These are phyloP conservation scores for Ammospiza caudacuta DNA, from an alignment of 2,113 vertebrate genomes.

Conservation along the genomic window DNA sequence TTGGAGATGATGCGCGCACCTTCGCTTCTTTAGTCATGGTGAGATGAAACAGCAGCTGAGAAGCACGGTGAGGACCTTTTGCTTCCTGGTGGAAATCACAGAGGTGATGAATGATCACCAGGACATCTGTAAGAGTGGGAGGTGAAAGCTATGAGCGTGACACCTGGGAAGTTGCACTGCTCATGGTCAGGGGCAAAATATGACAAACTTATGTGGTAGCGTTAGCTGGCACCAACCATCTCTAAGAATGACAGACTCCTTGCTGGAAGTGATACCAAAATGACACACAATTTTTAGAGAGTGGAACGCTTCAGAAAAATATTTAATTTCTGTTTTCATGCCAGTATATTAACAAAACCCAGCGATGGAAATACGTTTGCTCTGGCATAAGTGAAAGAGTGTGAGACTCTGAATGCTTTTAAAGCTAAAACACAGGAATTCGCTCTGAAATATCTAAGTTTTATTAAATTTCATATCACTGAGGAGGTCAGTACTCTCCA, in stretches of 20 bases:
- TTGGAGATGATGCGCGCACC: conserved; percentile 67
- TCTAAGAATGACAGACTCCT: neutral
- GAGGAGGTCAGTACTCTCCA: neutral
- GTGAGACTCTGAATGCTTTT: neutral
- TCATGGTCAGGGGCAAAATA: neutral
- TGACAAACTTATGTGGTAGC: neutral
- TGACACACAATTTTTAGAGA: conserved; percentile 33
- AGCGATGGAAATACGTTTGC: conserved; percentile 22
- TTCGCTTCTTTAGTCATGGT: conserved; percentile 80
- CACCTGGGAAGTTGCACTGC: conserved; percentile 45
- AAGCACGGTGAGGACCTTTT: conserved; percentile 49
- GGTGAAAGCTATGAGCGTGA: neutral
- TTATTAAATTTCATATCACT: neutral
- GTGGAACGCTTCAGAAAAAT: conserved; percentile 21
- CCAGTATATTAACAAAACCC: neutral
- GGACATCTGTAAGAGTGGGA: conserved; percentile 64
- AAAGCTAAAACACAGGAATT: conserved; percentile 11
- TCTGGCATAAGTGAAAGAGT: conserved; percentile 14
- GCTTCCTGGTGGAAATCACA: conserved; percentile 60
- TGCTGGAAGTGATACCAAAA: conserved; percentile 30
- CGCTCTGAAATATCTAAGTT: neutral
- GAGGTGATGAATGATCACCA: conserved; percentile 70
- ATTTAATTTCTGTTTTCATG: conserved; percentile 41
- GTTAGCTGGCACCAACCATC: neutral
- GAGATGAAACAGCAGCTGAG: conserved; percentile 77